Percentiles rank a stretch among this genome's conserved stretches.
These are phyloP conservation scores for Eciton burchellii DNA, from an alignment of 1,140 invertebrate genomes.

Conservation along the genomic window DNA sequence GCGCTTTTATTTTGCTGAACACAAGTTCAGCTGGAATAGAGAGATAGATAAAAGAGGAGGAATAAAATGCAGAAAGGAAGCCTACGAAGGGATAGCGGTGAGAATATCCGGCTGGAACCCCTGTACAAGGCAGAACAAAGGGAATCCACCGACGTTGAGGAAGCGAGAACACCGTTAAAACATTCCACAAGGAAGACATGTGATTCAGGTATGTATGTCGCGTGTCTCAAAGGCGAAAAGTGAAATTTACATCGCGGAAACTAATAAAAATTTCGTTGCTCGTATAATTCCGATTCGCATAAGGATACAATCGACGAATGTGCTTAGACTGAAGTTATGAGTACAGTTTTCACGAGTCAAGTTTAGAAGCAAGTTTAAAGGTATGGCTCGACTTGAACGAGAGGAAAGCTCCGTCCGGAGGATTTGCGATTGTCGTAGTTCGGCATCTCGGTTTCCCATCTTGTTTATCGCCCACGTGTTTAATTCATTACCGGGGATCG, in stretches of 20 bases:
- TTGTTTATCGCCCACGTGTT: not conserved
- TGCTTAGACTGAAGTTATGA: too few relatives aligned
- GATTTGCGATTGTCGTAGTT: constrained; percentile 3
- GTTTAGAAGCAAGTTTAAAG: constrained; percentile 36
- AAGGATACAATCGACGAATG: too few relatives aligned
- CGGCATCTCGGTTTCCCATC: constrained; percentile 5
- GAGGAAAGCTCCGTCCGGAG: not conserved
- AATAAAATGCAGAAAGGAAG: constrained; percentile 52
- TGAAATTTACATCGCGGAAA: not conserved
- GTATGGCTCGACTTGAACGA: not conserved
- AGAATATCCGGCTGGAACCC: constrained; percentile 83
- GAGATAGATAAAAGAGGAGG: constrained; percentile 6
- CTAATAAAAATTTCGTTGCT: too few relatives aligned
- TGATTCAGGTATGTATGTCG: constrained; percentile 24
- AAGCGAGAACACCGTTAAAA: constrained; percentile 56
- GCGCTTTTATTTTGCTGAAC: constrained; percentile 3
- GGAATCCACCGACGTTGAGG: constrained; percentile 81
- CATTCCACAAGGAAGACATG: constrained; percentile 16
- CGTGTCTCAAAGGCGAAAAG: not conserved
- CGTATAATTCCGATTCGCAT: too few relatives aligned
- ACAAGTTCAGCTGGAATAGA: constrained; percentile 1
- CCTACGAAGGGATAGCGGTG: constrained; percentile 80
- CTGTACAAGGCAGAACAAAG: constrained; percentile 83
- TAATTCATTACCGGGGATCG: constrained; percentile 16
- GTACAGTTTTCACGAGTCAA: not conserved